These are phyloP conservation scores for Hemistola chrysoprasaria DNA, from an alignment of 2,888 invertebrate genomes.

Conservation along the genomic window DNA sequence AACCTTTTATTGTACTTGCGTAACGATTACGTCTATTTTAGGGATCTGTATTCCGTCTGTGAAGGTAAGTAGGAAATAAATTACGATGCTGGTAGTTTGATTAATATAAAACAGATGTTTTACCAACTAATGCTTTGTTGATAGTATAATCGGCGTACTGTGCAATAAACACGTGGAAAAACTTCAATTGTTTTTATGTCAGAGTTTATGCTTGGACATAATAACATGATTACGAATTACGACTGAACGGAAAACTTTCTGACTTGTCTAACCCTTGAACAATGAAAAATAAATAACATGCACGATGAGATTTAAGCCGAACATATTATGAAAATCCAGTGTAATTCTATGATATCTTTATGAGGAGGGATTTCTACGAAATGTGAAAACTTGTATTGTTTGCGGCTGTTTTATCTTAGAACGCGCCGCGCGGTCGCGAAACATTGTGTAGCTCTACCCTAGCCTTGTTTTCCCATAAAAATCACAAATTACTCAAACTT, in stretches of 20 bases:
- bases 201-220: slow-evolving; percentile 9
- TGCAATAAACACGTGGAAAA: slow-evolving; percentile 16
- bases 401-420: slow-evolving; percentile 5
- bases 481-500: too few relatives aligned
- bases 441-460: neutral
- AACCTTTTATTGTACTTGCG: slow-evolving; percentile 7
- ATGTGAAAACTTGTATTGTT: slow-evolving; percentile 11
- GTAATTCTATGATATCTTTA: slow-evolving; percentile 7
- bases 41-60: slow-evolving; percentile 1
- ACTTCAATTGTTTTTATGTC: slow-evolving; percentile 16
- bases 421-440: too few relatives aligned
- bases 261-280: neutral
- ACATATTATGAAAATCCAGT: slow-evolving; percentile 12
- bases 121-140: slow-evolving; percentile 24
- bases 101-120: slow-evolving; percentile 30
- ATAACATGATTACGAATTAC: too few relatives aligned
- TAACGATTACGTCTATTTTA: slow-evolving; percentile 11
- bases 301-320: slow-evolving; percentile 5
- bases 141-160: slow-evolving; percentile 20
- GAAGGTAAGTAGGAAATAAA: slow-evolving; percentile 24
- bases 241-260: slow-evolving; percentile 4
- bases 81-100: slow-evolving; percentile 16
- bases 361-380: slow-evolving; percentile 8
- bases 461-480: neutral
- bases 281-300: neutral